Percentiles rank a stretch among this genome's conserved stretches.
Conservation (phyloP, 1,140 invertebrate species). For the Zaprionus ghesquierei region DNA sequence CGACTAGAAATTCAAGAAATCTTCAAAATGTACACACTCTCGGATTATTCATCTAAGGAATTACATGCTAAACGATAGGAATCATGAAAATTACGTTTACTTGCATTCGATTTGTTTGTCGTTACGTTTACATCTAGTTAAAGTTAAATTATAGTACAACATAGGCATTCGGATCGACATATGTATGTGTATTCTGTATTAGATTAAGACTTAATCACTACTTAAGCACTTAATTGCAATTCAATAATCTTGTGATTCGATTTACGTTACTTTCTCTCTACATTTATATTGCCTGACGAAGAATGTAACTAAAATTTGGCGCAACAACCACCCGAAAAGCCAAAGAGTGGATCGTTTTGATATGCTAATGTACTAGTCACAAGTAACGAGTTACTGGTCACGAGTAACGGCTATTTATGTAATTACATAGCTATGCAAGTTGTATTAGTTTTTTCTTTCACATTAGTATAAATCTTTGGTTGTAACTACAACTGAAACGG, state of each 20-base stretch:
- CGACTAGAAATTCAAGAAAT: slow-evolving; percentile 78
- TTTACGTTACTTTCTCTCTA: background rate
- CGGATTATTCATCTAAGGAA: slow-evolving; percentile 51
- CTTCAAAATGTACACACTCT: slow-evolving; percentile 67
- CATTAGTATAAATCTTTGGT: slow-evolving; percentile 70
- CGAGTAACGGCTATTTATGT: background rate
- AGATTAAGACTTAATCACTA: slow-evolving; percentile 48
- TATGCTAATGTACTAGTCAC: slow-evolving; percentile 4
- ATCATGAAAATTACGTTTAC: slow-evolving; percentile 76
- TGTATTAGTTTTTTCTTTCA: slow-evolving; percentile 23
- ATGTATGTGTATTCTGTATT: slow-evolving; percentile 23
- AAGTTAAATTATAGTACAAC: slow-evolving; percentile 37
- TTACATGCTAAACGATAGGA: slow-evolving; percentile 74
- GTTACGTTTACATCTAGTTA: slow-evolving; percentile 43
- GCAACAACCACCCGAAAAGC: slow-evolving; percentile 43
- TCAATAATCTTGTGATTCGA: slow-evolving; percentile 14
- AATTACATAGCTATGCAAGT: slow-evolving; percentile 5
- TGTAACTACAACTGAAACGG: slow-evolving; percentile 71
- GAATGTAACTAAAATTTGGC: slow-evolving; percentile 68
- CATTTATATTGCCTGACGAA: slow-evolving; percentile 37
- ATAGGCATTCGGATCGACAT: slow-evolving; percentile 48
- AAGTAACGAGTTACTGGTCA: background rate
- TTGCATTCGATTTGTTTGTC: slow-evolving; percentile 41
- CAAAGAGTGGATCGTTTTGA: slow-evolving; percentile 13
- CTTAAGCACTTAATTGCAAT: slow-evolving; percentile 64